Conservation (phyloP, 2,888 invertebrate species). For the Parnassius apollo region DNA sequence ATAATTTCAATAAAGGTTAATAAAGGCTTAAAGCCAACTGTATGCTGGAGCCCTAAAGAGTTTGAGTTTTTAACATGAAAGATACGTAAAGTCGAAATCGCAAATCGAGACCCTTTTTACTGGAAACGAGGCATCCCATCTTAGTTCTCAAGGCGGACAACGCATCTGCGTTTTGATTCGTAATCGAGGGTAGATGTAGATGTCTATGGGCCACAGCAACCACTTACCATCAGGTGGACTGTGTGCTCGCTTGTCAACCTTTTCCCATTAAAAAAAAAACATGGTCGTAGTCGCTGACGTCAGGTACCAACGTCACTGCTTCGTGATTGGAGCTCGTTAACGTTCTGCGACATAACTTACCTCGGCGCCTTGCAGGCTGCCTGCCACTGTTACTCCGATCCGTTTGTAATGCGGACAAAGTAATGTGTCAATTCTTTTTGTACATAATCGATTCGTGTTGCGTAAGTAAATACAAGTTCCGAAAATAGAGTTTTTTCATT, state of each 20-base stretch:
- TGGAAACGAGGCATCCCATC: too few species aligned
- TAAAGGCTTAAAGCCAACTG: not conserved
- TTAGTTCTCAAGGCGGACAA: too few species aligned
- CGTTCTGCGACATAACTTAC: constrained; percentile 11
- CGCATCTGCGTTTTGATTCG: too few species aligned
- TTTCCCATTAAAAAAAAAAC: constrained; percentile 23
- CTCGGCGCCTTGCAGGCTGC: constrained; percentile 14
- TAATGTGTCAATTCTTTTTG: constrained; percentile 1
- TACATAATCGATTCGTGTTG: not conserved
- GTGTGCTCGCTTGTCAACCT: too few species aligned
- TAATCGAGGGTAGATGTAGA: too few species aligned
- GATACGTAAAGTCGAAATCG: constrained; percentile 33
- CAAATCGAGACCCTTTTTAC: constrained; percentile 32
- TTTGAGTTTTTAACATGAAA: constrained; percentile 25
- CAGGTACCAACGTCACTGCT: constrained; percentile 36
- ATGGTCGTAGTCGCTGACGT: constrained; percentile 39
- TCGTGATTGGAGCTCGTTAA: not conserved
- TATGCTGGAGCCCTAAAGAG: constrained; percentile 16
- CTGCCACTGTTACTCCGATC: constrained; percentile 1
- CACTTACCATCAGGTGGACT: too few species aligned
- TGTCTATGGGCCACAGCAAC: too few species aligned
- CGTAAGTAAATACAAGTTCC: too few species aligned
- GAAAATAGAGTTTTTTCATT: too few species aligned
- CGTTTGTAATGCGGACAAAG: not conserved
- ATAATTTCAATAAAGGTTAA: too few species aligned